Evolutionary conservation across 2,113 vertebrate species (phyloP).

Genomic region (Origma solitaria): DNA sequence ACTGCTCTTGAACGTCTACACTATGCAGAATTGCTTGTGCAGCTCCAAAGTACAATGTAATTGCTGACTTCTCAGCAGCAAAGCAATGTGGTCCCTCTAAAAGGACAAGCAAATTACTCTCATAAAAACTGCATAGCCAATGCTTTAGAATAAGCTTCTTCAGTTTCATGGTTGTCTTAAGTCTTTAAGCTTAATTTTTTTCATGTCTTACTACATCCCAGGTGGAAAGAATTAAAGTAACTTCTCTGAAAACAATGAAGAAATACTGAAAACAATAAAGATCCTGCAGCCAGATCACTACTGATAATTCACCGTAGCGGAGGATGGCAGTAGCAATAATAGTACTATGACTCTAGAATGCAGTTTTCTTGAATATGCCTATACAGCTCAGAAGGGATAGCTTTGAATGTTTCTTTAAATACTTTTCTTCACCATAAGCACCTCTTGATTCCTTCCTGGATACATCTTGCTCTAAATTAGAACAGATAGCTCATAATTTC

Average conservation of each 20-base stretch:
- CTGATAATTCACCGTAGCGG: background rate
- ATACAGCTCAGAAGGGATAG: background rate
- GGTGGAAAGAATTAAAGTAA: background rate
- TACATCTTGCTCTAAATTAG: background rate
- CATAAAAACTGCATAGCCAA: background rate
- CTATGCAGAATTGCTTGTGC: background rate
- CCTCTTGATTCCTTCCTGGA: background rate
- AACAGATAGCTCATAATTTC: background rate
- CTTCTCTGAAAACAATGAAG: background rate
- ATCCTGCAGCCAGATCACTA: background rate
- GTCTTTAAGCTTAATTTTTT: background rate
- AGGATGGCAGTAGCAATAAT: background rate
- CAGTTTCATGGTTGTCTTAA: background rate
- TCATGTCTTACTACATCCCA: background rate
- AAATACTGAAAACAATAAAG: background rate
- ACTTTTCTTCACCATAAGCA: background rate
- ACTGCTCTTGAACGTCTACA: background rate
- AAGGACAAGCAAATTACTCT: slow-evolving; percentile 40
- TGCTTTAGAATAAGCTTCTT: slow-evolving; percentile 6
- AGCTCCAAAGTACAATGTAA: slow-evolving; percentile 13
- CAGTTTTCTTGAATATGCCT: background rate
- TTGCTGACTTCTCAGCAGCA: slow-evolving; percentile 39
- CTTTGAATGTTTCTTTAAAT: background rate
- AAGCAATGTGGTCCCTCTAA: slow-evolving; percentile 10
- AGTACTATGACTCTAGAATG: background rate